phyloP scores from a whole-genome alignment of 2,113 vertebrate species.

The Hydropotes inermis region DNA sequence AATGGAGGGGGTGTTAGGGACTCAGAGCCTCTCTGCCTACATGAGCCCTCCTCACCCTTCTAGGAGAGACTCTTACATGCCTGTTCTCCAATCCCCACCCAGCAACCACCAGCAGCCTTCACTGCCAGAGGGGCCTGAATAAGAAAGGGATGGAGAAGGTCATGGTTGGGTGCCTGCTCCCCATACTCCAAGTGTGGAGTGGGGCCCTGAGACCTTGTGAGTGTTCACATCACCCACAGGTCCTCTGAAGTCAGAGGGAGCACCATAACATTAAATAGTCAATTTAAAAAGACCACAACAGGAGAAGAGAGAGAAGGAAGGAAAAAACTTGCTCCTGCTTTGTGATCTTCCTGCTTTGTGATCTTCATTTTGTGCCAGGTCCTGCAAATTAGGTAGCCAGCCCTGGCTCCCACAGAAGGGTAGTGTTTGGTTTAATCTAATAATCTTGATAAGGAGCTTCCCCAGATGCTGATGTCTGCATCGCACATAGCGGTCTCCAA shows the following conservation, averaged over 20 bases:
- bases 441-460: not conserved
- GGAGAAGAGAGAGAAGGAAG: not conserved
- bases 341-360: not conserved
- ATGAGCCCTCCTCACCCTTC: not conserved
- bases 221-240: not conserved
- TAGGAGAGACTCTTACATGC: no score
- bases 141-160: fast-evolving
- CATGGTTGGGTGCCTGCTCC: not conserved
- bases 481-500: not conserved
- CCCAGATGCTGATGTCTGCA: fast-evolving
- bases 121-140: not conserved
- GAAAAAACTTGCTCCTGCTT: not conserved
- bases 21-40: not conserved
- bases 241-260: not conserved
- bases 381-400: not conserved
- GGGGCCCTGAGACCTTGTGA: fast-evolving
- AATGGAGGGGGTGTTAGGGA: fast-evolving
- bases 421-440: not conserved
- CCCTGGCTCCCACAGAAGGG: not conserved
- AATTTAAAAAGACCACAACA: not conserved
- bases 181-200: not conserved
- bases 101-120: not conserved
- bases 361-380: not conserved
- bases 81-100: fast-evolving
- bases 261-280: not conserved